A percentile compares a stretch with the other conserved stretches of the same genome.
These are phyloP conservation scores for Connochaetes taurinus DNA, from an alignment of 2,113 vertebrate genomes.

Conservation along the genomic window DNA sequence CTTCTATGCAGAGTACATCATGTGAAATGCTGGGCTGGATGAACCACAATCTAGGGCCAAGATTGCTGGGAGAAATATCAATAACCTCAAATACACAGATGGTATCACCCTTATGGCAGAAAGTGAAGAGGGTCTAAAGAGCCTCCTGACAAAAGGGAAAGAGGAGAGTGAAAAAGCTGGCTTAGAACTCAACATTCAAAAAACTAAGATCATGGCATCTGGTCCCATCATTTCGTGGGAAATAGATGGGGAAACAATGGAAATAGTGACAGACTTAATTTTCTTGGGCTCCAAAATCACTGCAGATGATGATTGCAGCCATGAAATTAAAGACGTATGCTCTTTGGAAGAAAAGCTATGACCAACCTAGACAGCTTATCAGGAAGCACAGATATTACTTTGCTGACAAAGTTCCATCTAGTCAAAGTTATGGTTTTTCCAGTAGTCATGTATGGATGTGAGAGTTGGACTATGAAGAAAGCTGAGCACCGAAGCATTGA, in stretches of 20 bases:
- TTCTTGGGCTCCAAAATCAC: background rate
- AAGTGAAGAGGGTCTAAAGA: background rate
- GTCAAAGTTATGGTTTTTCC: background rate
- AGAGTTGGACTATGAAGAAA: background rate
- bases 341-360: background rate
- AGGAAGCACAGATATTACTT: background rate
- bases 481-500: background rate
- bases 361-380: background rate
- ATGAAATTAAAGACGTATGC: background rate
- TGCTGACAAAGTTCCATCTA: background rate
- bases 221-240: background rate
- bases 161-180: background rate
- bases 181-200: background rate
- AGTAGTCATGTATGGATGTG: background rate
- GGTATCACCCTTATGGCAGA: background rate
- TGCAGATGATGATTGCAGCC: background rate
- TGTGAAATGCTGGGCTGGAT: background rate
- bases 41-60: background rate
- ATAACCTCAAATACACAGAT: background rate
- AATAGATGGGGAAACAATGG: background rate
- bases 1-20: background rate
- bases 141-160: background rate
- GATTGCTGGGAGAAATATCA: background rate
- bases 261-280: background rate
- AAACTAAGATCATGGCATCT: background rate